Conservation (phyloP, 1,140 invertebrate species). For the Agrilus planipennis region DNA sequence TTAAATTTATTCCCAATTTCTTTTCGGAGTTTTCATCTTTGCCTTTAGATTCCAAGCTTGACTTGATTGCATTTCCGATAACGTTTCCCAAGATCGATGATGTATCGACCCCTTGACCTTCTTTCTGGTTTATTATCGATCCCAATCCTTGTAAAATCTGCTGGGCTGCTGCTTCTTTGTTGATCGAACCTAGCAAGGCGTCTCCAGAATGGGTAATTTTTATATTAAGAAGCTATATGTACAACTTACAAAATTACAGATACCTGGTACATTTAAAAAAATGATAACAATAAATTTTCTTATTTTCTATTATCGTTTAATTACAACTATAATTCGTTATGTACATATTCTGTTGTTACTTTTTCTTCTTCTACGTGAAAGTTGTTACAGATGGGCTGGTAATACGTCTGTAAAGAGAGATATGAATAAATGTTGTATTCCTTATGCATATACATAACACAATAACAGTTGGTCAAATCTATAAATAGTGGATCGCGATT, state of each 20-base stretch:
- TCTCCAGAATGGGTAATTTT: too few species aligned
- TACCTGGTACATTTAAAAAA: too few species aligned
- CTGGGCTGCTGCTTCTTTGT: conserved; percentile 21
- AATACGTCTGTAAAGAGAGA: conserved; percentile 53
- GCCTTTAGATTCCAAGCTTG: neutral
- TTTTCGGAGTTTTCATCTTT: conserved; percentile 2
- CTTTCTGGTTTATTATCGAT: conserved; percentile 28
- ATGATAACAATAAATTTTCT: too few species aligned
- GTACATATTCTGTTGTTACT: conserved; percentile 66
- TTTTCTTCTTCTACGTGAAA: conserved; percentile 69
- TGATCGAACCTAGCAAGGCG: conserved; percentile 18
- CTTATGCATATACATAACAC: neutral
- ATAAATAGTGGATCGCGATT: neutral
- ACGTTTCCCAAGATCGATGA: conserved; percentile 1
- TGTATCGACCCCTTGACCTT: conserved; percentile 10
- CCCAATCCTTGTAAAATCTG: conserved; percentile 36
- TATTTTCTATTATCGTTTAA: too few species aligned
- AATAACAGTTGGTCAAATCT: neutral
- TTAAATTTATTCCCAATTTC: conserved; percentile 1
- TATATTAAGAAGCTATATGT: too few species aligned
- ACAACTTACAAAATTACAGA: too few species aligned
- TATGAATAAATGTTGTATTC: conserved; percentile 3
- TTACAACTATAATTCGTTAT: conserved; percentile 59
- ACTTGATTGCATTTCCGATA: neutral
- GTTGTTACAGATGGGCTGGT: conserved; percentile 55